A percentile compares a stretch with the other conserved stretches of the same genome.
phyloP scores from a whole-genome alignment of 2,113 vertebrate genomes.

The Ochotona curzoniae region DNA sequence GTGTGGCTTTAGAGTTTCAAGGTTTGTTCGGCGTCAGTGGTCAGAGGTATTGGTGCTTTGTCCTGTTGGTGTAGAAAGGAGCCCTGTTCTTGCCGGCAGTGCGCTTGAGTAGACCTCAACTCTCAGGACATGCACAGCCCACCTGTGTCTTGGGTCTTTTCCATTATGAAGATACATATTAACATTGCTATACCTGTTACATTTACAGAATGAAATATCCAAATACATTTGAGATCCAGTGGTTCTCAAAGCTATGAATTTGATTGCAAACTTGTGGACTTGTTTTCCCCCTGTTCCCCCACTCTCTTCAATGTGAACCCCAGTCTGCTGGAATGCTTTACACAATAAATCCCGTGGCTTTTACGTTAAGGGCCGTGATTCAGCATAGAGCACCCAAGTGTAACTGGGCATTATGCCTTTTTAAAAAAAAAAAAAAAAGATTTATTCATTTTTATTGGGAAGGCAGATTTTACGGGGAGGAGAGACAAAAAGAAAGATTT shows the following conservation, averaged over 20 bases:
- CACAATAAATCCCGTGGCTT: neutral
- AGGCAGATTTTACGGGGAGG: no score
- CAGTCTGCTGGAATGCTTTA: neutral
- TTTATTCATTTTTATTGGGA: no score
- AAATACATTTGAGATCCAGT: no score
- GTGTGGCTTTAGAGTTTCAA: neutral
- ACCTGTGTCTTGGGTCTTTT: slow-evolving; percentile 15
- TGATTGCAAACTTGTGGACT: neutral
- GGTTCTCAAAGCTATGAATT: slow-evolving; percentile 41
- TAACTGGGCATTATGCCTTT: neutral
- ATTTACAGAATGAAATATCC: neutral
- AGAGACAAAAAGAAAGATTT: no score
- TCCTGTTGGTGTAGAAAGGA: neutral
- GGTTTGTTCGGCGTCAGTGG: neutral
- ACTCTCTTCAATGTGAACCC: neutral
- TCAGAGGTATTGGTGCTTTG: neutral
- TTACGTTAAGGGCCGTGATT: neutral
- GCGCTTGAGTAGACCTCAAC: neutral
- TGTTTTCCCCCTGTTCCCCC: neutral
- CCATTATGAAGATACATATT: neutral
- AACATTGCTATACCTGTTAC: neutral
- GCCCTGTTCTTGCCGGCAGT: neutral
- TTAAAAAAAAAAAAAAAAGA: no score
- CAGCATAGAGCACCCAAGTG: slow-evolving; percentile 1
- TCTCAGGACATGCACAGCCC: neutral